These are phyloP conservation scores for Adelosebastes latens DNA, from an alignment of 2,797 vertebrate species.

Conservation along the genomic window DNA sequence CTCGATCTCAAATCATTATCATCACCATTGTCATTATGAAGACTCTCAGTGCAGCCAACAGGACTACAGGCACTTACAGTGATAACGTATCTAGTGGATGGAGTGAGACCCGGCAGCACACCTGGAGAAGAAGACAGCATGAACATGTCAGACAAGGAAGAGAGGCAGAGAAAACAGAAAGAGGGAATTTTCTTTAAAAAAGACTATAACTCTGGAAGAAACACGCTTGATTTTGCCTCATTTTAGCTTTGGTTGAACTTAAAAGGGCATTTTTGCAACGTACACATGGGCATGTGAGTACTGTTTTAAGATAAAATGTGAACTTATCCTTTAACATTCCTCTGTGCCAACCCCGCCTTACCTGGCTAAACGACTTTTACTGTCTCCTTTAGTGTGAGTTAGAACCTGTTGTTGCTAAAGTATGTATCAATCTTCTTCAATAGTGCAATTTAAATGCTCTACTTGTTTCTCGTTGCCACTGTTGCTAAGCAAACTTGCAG, in stretches of 20 bases:
- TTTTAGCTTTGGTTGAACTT: neutral
- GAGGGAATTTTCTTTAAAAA: neutral
- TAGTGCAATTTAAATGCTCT: conserved; percentile 39
- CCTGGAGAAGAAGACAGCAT: conserved; percentile 77
- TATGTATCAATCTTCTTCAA: conserved; percentile 17
- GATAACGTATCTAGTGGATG: conserved; percentile 88
- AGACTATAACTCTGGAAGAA: neutral
- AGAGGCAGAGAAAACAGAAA: conserved; percentile 21
- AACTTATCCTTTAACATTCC: neutral
- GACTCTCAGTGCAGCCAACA: conserved; percentile 90
- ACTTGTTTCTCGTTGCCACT: conserved; percentile 44
- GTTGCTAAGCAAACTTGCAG: conserved; percentile 75
- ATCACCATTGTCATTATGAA: conserved; percentile 46
- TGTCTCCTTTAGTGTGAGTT: neutral
- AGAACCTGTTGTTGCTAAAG: neutral
- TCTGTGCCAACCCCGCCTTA: neutral
- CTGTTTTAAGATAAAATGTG: neutral
- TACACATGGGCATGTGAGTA: neutral
- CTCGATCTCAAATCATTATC: conserved; percentile 71
- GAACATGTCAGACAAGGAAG: conserved; percentile 12
- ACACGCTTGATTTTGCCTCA: neutral
- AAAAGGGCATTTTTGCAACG: neutral
- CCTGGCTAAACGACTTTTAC: neutral
- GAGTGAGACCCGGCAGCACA: conserved; percentile 87
- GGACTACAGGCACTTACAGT: conserved; percentile 90